Evolutionary conservation across 2,797 vertebrate species (phyloP).

Genomic region (Leptodactylus fallax): DNA sequence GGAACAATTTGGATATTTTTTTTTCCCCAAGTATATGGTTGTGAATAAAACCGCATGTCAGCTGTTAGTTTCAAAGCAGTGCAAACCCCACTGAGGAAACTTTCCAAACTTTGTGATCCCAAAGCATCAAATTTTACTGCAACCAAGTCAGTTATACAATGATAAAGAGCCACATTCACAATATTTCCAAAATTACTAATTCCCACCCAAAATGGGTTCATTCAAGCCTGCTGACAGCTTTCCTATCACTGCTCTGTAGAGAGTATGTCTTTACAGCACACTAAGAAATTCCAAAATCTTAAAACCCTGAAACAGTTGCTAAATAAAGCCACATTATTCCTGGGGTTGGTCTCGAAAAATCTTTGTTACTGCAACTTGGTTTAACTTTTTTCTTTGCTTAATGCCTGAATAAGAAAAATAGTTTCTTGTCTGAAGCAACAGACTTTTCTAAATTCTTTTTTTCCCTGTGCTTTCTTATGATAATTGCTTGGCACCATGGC

Average conservation of each 20-base stretch:
- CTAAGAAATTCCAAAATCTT: neutral
- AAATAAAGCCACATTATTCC: conserved; percentile 23
- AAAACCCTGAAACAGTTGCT: neutral
- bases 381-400: conserved; percentile 33
- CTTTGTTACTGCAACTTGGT: conserved; percentile 12
- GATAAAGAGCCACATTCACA: neutral
- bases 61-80: neutral
- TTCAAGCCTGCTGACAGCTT: neutral
- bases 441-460: conserved; percentile 70
- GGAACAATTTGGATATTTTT: neutral
- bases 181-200: neutral
- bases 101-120: neutral
- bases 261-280: neutral
- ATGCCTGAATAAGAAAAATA: conserved; percentile 59
- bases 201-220: neutral
- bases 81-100: neutral
- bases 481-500: conserved; percentile 80
- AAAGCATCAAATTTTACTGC: neutral
- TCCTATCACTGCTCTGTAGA: neutral
- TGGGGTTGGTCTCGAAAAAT: conserved; percentile 6
- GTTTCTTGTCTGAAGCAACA: conserved; percentile 73
- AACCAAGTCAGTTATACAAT: neutral
- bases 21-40: neutral
- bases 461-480: conserved; percentile 78
- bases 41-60: neutral